Percentiles rank a stretch among this genome's conserved stretches.
phyloP scores from a whole-genome alignment of 2,888 invertebrate species.

The Cheilosia grossa region DNA sequence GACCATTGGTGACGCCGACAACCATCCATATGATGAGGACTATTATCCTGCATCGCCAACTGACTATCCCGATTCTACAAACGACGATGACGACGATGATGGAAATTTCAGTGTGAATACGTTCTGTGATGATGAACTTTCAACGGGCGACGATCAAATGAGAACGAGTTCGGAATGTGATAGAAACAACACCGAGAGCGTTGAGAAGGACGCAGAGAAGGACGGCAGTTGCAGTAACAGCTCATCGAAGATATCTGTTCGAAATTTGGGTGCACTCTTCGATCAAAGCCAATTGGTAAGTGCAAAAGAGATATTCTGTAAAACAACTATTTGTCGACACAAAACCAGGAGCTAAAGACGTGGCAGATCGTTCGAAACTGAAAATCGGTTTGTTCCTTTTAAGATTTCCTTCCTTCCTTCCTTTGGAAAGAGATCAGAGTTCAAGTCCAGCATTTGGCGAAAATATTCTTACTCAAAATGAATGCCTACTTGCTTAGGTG shows the following conservation, averaged over 20 bases:
- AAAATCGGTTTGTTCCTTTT: too few species aligned
- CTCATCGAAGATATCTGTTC: constrained; percentile 43
- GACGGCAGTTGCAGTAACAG: constrained; percentile 53
- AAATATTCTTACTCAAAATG: too few species aligned
- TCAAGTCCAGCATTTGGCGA: too few species aligned
- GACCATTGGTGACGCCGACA: constrained; percentile 22
- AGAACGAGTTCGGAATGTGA: constrained; percentile 7
- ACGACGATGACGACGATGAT: constrained; percentile 49
- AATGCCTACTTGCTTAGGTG: too few species aligned
- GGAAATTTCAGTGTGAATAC: constrained; percentile 48
- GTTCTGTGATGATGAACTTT: constrained; percentile 44
- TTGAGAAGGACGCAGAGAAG: constrained; percentile 23
- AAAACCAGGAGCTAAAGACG: too few species aligned
- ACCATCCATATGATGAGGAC: constrained; percentile 43
- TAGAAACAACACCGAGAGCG: not conserved
- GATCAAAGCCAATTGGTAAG: constrained; percentile 46
- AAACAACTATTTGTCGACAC: too few species aligned
- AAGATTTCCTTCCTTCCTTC: too few species aligned
- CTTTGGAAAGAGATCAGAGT: too few species aligned
- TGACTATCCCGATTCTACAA: constrained; percentile 49
- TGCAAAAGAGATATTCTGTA: not conserved
- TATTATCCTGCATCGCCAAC: constrained; percentile 53
- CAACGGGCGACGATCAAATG: constrained; percentile 21
- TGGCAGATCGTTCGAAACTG: too few species aligned
- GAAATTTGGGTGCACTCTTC: constrained; percentile 45